Base-by-base conservation (phyloP, 2,888 invertebrate species). In the Hemicrepidius hirtus region DNA sequence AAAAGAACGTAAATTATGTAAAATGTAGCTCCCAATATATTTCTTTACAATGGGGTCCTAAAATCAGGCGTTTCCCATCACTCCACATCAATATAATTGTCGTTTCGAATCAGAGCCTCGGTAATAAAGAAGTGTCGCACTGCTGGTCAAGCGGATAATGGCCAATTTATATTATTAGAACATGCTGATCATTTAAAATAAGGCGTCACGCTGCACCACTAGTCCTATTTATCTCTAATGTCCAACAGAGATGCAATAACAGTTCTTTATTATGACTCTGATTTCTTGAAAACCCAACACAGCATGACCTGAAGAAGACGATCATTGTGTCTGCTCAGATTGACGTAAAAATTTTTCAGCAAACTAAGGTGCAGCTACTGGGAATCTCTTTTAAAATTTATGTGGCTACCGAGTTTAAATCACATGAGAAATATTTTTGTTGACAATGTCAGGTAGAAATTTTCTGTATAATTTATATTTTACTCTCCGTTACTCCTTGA, bases 101-200 rank as follows among this genome's bases (percentile, higher is more conserved):
- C 60, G 50, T 53, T 63, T 55, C 63, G 59, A 72, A 72, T 63
- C 68, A 68, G 35, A 49, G 53, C 49, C 66, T 57, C 57, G 20
- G 68, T 62, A 71, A 70, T 73, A 75, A 71, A 73, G 66, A 68
- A 68, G 73, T 63, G 53, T 60, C 73, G 73, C 73, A 60, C 66
- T 53, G 60, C 32, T 65, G 69, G 65, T 69, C 73, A 69, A 69
- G 73, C 73, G 73, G 53, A 62, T 69, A 73, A 73, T 73, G 64
- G 65, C 65, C 75, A 75, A 75, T 75, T 74, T 75, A 69, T 70
- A 66, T 67, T 68, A 68, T 57, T 65, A 70, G 68, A 68, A 68
- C 74, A 68, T 68, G 71, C 37, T 35, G 74, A 74, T 74, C 59
- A 57, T 62, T 60, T 68, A 64, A 74, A 71, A 68, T 71, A 74